A percentile compares a stretch with the other conserved stretches of the same genome.
phyloP scores from a whole-genome alignment of 2,797 vertebrate species.

The Ara ararauna region DNA sequence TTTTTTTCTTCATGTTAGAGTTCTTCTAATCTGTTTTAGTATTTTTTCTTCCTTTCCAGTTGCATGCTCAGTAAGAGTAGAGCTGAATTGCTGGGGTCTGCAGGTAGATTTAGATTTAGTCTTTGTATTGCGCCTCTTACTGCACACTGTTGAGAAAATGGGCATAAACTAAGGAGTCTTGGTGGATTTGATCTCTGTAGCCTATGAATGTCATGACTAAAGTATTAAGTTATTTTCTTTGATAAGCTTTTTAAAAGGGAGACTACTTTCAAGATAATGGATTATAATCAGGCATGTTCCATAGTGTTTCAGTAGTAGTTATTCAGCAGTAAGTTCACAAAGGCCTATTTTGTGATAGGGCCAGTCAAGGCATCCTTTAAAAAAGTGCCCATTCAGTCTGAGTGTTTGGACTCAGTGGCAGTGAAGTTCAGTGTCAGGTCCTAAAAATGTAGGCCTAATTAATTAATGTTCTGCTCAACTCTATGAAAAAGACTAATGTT shows the following conservation, averaged over 20 bases:
- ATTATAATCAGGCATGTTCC: background rate
- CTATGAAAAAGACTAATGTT: background rate
- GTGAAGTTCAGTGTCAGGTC: slow-evolving; percentile 9
- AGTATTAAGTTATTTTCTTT: slow-evolving; percentile 23
- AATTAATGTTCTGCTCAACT: background rate
- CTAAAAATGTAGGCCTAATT: background rate
- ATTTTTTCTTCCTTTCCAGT: background rate
- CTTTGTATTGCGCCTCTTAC: background rate
- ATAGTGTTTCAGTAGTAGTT: background rate
- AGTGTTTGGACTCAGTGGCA: background rate
- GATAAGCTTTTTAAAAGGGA: slow-evolving; percentile 14
- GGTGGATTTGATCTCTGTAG: slow-evolving; percentile 6
- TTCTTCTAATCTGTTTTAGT: background rate
- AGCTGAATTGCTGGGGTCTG: background rate
- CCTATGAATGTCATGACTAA: background rate
- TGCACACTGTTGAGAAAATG: background rate
- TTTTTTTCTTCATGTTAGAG: background rate
- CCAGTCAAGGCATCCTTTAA: background rate
- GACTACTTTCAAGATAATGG: slow-evolving; percentile 2
- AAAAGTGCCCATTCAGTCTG: background rate
- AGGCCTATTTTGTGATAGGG: background rate
- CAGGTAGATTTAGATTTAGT: background rate
- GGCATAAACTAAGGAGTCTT: background rate
- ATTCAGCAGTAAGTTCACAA: background rate
- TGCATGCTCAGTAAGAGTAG: background rate